These are phyloP conservation scores for Siniperca knerii DNA, from an alignment of 2,113 vertebrate species.

Conservation along the genomic window DNA sequence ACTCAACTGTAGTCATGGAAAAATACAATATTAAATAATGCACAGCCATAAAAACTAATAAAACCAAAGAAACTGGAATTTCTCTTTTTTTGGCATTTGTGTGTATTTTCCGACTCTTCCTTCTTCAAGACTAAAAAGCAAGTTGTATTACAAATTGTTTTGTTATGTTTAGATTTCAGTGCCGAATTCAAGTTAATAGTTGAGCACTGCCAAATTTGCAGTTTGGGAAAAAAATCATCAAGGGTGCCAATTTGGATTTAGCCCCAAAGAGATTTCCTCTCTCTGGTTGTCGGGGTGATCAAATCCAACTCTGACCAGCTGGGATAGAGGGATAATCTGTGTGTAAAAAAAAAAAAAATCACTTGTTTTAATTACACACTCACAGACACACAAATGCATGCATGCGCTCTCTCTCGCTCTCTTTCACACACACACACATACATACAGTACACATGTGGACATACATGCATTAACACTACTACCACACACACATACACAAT, in stretches of 20 bases:
- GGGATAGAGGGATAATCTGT: conserved; percentile 85
- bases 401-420: conserved; percentile 30
- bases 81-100: background rate
- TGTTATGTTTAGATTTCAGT: conserved; percentile 5
- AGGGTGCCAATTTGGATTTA: conserved; percentile 83
- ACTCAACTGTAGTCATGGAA: background rate
- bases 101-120: background rate
- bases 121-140: background rate
- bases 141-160: background rate
- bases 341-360: conserved; percentile 76
- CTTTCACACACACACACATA: conserved; percentile 10
- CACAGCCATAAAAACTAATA: background rate
- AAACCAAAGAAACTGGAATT: conserved; percentile 3
- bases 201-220: conserved; percentile 45
- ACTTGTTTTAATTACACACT: conserved; percentile 86
- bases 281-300: conserved; percentile 76
- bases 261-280: conserved; percentile 81
- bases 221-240: conserved; percentile 61
- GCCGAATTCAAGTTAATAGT: conserved; percentile 37
- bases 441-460: conserved; percentile 30
- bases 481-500: background rate
- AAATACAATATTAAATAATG: background rate
- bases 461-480: conserved; percentile 24
- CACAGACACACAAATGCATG: conserved; percentile 63
- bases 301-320: conserved; percentile 85